phyloP scores from a whole-genome alignment of 2,888 invertebrate species.

The Micropterix aruncella region DNA sequence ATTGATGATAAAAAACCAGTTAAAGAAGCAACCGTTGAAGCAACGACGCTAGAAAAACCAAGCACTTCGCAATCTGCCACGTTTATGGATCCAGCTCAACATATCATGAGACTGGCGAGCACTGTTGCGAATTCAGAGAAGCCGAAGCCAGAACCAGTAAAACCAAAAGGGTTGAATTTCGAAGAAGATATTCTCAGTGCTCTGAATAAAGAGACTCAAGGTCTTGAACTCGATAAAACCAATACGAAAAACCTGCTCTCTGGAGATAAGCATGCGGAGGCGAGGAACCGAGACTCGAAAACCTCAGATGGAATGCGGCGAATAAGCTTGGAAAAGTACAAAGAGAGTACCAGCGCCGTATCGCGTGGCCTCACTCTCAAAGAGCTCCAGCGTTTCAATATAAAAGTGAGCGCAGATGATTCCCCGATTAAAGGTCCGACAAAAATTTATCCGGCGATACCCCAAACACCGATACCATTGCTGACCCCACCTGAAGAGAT shows the following conservation, averaged over 20 bases:
- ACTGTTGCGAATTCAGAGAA: not conserved
- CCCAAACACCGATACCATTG: not conserved
- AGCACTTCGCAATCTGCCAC: too few relatives aligned
- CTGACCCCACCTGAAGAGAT: not conserved
- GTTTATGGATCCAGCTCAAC: not conserved
- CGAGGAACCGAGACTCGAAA: not conserved
- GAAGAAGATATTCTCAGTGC: conserved; percentile 7
- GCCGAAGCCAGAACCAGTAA: not conserved
- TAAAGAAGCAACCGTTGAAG: not conserved
- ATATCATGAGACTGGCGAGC: not conserved
- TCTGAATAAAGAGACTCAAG: not conserved
- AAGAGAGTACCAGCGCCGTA: conserved; percentile 21
- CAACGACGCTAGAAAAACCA: too few relatives aligned
- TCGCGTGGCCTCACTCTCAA: conserved; percentile 30
- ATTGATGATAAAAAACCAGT: too few relatives aligned
- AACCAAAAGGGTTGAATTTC: too few relatives aligned
- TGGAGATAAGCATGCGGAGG: not conserved
- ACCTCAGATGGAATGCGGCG: conserved; percentile 24
- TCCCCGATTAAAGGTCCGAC: not conserved
- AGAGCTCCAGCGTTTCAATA: conserved; percentile 33
- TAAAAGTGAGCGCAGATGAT: not conserved
- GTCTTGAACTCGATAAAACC: not conserved
- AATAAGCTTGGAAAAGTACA: conserved; percentile 36
- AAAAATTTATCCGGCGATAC: not conserved
- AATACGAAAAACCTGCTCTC: not conserved